Evolutionary conservation across 1,140 invertebrate species (phyloP), one percentile per base, ranked within the genome.

Genomic region (Drosophila murphyi): DNA sequence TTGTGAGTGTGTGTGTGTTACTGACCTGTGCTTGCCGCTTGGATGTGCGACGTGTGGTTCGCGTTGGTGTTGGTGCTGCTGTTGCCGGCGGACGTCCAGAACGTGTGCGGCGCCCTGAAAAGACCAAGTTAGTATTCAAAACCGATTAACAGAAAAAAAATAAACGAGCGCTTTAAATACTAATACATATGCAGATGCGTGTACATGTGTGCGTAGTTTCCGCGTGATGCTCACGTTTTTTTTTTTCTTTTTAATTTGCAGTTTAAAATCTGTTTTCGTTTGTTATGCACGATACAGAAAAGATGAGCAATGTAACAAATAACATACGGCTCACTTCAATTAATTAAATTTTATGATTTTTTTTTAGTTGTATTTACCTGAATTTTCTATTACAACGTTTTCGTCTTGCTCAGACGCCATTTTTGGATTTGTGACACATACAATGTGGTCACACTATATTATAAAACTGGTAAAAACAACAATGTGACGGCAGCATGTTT

Each of bases 371-470:
- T 67, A 78, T 69, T 91, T 77, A 92, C 88, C 85, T 68, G 82
- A 77, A 78, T 78, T 77, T 73, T 91, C 89, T 55, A 76, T 70
- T 54, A 73, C 54, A 79, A 86, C 80, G 80, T 80, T 86, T 75
- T 90, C 81, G 68, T 80, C 75, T 72, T 89, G 72, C 52, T 85
- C 82, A 69, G 90, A 92, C 87, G 91, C 90, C 88, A 92, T 92
- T 62, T 91, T 91, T 77, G 71, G 62, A 76, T 45, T 69, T 67
- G 65, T 74, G 72, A 35, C 29, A 70, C 32, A 60, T 28, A 32
- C 34, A 56, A 48, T 56, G 37, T 56, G 72, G 72, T 35, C 65
- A 70, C 72, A 74, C 72, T n/a, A 4, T 74, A 37, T 54, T 41
- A 60, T 8, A 68, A 61, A 56, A 74, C 37, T 68, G 8, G 28